Base-by-base conservation (phyloP, 2,113 vertebrate species). In the Pampusana beccarii region DNA sequence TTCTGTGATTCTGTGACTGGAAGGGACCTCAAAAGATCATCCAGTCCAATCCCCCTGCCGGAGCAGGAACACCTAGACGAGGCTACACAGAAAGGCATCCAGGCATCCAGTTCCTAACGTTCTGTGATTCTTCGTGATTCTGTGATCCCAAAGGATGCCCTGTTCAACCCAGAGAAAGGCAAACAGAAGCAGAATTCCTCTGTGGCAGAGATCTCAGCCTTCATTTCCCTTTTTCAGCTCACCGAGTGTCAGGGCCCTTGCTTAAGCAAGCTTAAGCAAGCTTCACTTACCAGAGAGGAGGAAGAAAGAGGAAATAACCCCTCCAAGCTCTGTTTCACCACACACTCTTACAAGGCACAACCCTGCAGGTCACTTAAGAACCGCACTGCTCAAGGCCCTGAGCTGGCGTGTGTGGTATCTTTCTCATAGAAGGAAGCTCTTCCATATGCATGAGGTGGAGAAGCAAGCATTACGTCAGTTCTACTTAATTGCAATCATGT, bases 101-200 rank as follows among this genome's bases (percentile, higher is more conserved):
- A n/a, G n/a, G n/a, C n/a, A n/a, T 44, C 42, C 42, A 44, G 17
- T 44, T 16, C 42, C 42, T 44, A 16, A 44, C 42, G 17, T 44
- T 18, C 42, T 44, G 42, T n/a, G n/a, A n/a, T n/a, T n/a, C n/a
- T n/a, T n/a, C n/a, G 42, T 44, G 42, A 44, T 44, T 44, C 42
- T 44, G 42, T 44, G 42, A 7, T 17, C 42, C 42, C 42, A 44
- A 44, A 46, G 44, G 40, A 56, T 38, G 24, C 16, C 19, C 46
- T 11, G 28, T 65, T 65, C 28, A 46, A 33, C 9, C 7, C n/a
- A 48, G n/a, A 42, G 48, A 54, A 73, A 73, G 17, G 10, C 21
- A 73, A 54, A 54, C 10, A 6, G 48, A 36, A 54, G 84, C 83
- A 80, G 91, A 88, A 94, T 92, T 95, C 92, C 86, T 75, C 93